Conservation (phyloP, 2,888 invertebrate genomes). For the Acanthoscelides obtectus region DNA sequence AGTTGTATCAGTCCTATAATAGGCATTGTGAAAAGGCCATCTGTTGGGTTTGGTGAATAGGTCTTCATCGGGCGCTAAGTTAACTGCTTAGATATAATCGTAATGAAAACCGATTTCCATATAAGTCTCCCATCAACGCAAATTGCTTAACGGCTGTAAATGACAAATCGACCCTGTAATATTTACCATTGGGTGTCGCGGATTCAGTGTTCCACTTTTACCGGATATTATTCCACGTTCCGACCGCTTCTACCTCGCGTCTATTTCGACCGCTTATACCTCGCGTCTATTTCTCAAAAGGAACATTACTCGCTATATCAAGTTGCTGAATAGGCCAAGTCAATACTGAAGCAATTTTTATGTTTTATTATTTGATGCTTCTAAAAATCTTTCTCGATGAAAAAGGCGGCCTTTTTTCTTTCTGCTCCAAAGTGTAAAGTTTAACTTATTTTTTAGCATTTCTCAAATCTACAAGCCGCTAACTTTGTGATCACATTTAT, state of each 20-base stretch:
- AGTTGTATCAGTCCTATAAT: not conserved
- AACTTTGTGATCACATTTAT: no score
- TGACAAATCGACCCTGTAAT: slow-evolving; percentile 19
- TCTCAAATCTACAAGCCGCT: no score
- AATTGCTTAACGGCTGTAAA: not conserved
- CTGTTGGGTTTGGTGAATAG: not conserved
- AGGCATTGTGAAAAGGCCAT: not conserved
- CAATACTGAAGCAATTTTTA: not conserved
- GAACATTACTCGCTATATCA: not conserved
- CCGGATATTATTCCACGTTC: slow-evolving; percentile 21
- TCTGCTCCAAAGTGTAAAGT: no score
- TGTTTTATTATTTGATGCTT: no score
- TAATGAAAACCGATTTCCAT: not conserved
- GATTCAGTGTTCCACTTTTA: slow-evolving; percentile 27
- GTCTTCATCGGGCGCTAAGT: not conserved
- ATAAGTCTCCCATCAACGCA: not conserved
- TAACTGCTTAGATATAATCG: not conserved
- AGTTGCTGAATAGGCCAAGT: not conserved
- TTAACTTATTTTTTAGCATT: no score
- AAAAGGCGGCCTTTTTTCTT: no score
- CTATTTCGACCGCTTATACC: no score
- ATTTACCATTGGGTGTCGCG: slow-evolving; percentile 16
- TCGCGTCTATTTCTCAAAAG: not conserved
- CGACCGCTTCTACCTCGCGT: not conserved
- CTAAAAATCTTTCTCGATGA: no score